Conservation (phyloP, 1,140 invertebrate species). For the Agraylea sexmaculata region DNA sequence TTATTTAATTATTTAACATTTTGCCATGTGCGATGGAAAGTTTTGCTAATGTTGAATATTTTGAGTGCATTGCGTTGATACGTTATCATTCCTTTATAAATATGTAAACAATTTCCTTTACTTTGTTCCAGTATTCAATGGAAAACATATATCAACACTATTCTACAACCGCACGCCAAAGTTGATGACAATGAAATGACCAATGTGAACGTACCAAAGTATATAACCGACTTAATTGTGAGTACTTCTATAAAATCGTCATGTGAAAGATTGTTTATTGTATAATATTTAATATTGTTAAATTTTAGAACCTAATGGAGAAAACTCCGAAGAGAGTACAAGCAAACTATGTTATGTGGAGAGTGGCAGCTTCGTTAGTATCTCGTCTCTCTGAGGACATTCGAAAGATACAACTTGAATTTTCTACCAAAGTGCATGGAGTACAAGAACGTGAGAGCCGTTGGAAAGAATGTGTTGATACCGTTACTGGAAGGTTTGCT, state of each 20-base stretch:
- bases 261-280: slow-evolving; percentile 6
- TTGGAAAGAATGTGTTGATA: slow-evolving; percentile 79
- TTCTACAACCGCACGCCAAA: slow-evolving; percentile 48
- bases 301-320: slow-evolving; percentile 30
- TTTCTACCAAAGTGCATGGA: slow-evolving; percentile 61
- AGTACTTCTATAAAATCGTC: slow-evolving; percentile 24
- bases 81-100: not conserved
- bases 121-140: slow-evolving; percentile 49
- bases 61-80: not conserved
- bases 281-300: slow-evolving; percentile 2
- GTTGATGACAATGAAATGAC: slow-evolving; percentile 61
- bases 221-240: slow-evolving; percentile 55
- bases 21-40: not conserved
- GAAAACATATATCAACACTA: slow-evolving; percentile 67
- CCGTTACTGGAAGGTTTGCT: slow-evolving; percentile 53
- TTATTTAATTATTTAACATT: not conserved
- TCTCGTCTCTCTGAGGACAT: slow-evolving; percentile 64
- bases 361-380: slow-evolving; percentile 57
- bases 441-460: slow-evolving; percentile 61
- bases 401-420: slow-evolving; percentile 57
- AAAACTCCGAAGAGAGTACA: slow-evolving; percentile 39
- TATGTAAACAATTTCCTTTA: not conserved
- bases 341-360: slow-evolving; percentile 78
- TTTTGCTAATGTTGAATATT: not conserved
- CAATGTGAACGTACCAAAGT: slow-evolving; percentile 70